phyloP scores from a whole-genome alignment of 2,888 invertebrate species.

The Molorchus minor region DNA sequence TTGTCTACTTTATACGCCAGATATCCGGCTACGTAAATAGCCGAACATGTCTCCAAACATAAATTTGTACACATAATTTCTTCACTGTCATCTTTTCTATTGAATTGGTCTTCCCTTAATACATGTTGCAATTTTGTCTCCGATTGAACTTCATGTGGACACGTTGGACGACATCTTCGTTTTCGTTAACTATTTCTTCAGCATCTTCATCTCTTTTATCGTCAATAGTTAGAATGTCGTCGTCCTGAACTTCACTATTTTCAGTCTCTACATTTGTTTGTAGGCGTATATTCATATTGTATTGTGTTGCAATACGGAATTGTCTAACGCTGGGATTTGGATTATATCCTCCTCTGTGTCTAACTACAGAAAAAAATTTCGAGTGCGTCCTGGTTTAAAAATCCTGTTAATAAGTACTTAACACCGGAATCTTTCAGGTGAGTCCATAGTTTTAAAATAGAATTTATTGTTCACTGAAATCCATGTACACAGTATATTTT shows the following conservation, averaged over 20 bases:
- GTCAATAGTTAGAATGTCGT: background rate
- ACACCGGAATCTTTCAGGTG: background rate
- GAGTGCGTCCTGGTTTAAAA: background rate
- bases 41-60: background rate
- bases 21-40: slow-evolving; percentile 2
- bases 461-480: background rate
- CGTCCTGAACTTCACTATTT: background rate
- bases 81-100: too few species aligned
- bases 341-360: slow-evolving; percentile 10
- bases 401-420: slow-evolving; percentile 1
- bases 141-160: background rate
- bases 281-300: slow-evolving; percentile 3
- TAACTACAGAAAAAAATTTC: slow-evolving; percentile 9
- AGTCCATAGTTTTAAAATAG: slow-evolving; percentile 1
- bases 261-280: background rate
- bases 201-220: background rate
- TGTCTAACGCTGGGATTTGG: background rate
- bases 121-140: background rate
- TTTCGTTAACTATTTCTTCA: background rate
- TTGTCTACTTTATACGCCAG: background rate
- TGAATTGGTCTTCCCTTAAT: too few species aligned
- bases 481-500: background rate
- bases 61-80: too few species aligned
- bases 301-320: background rate
- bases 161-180: background rate